Conservation (phyloP, 2,888 invertebrate genomes). For the Caenorhabditis angaria region DNA sequence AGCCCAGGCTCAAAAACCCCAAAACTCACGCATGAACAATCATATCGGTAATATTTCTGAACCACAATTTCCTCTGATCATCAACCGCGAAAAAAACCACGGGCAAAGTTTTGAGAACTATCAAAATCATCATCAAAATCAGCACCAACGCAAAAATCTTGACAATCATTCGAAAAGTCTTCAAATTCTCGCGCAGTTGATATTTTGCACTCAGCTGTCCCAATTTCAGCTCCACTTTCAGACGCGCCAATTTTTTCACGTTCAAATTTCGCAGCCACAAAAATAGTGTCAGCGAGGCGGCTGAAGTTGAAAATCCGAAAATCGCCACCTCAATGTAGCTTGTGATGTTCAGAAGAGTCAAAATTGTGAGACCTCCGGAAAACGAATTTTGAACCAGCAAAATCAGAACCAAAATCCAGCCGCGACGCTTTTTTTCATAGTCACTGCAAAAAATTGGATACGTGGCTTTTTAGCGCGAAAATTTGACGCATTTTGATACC, state of each 20-base stretch:
- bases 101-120: slow-evolving; percentile 24
- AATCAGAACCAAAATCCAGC: slow-evolving; percentile 13
- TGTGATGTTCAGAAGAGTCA: slow-evolving; percentile 20
- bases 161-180: slow-evolving; percentile 29
- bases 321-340: slow-evolving; percentile 18
- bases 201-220: slow-evolving; percentile 33
- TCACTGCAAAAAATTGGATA: slow-evolving; percentile 21
- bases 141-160: slow-evolving; percentile 13
- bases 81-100: slow-evolving; percentile 18
- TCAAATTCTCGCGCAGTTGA: slow-evolving; percentile 35
- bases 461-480: neutral
- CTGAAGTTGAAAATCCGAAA: slow-evolving; percentile 8
- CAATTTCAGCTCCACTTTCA: slow-evolving; percentile 20
- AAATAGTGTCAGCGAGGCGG: slow-evolving; percentile 8
- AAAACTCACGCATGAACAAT: slow-evolving; percentile 19
- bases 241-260: slow-evolving; percentile 16
- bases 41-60: slow-evolving; percentile 22
- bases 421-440: slow-evolving; percentile 20
- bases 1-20: neutral
- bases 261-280: slow-evolving; percentile 13
- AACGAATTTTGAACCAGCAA: slow-evolving; percentile 21
- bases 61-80: slow-evolving; percentile 15
- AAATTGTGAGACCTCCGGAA: slow-evolving; percentile 4
- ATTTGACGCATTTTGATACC: neutral
- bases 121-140: slow-evolving; percentile 11